Conservation (phyloP, 2,888 invertebrate species). For the Hydraecia micacea region DNA sequence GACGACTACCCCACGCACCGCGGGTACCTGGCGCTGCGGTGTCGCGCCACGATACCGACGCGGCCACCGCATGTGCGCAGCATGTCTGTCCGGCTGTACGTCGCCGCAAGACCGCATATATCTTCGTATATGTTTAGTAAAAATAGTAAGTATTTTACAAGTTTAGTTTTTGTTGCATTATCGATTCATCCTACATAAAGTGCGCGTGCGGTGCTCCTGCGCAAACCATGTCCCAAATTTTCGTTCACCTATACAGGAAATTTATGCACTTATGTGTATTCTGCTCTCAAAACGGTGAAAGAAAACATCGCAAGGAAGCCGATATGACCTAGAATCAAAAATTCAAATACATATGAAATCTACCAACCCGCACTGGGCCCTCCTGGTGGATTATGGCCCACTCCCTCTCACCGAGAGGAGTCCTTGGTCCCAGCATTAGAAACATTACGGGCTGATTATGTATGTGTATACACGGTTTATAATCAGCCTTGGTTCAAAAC, state of each 20-base stretch:
- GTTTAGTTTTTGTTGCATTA: not conserved
- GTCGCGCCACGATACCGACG: constrained; percentile 83
- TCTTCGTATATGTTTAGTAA: constrained; percentile 88
- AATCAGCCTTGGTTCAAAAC: not conserved
- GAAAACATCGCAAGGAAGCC: not conserved
- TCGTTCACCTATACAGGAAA: too few species aligned
- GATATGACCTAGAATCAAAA: not conserved
- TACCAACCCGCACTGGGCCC: too few species aligned
- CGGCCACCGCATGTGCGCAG: constrained; percentile 81
- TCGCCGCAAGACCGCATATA: constrained; percentile 85
- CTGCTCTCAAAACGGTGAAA: not conserved
- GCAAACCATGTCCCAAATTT: not conserved
- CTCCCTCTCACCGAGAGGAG: not conserved
- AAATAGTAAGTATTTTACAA: constrained; percentile 81
- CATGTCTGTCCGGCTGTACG: constrained; percentile 86
- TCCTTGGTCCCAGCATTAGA: not conserved
- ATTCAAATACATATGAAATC: not conserved
- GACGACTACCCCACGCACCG: constrained; percentile 86
- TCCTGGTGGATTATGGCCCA: not conserved
- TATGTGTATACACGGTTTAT: not conserved
- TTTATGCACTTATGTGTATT: too few species aligned
- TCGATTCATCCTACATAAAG: not conserved
- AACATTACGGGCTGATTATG: not conserved
- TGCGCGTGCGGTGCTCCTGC: not conserved
- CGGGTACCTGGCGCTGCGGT: constrained; percentile 83